Evolutionary conservation across 2,797 vertebrate genomes (phyloP), one percentile per base, ranked within the genome.

Genomic region (Ibycter americanus): DNA sequence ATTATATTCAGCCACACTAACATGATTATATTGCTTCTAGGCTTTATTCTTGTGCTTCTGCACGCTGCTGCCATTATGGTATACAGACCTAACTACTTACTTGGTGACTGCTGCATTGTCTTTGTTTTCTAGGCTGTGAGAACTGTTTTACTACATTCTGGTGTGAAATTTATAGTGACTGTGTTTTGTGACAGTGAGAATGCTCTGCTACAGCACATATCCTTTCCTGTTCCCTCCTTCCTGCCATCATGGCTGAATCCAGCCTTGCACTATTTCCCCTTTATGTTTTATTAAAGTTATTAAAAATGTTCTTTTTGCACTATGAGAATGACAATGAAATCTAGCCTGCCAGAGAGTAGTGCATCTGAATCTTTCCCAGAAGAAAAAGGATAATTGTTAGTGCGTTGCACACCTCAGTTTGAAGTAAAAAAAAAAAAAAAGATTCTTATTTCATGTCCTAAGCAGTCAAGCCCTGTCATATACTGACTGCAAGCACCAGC

Each of bases 381-480:
- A 76, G 31, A 66, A 86, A 93, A 68, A 46, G 32, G 8, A 5
- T 55, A 81, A 86, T 49, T 66, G 42, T 51, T 76, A 58, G 32
- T 18, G 76, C 93, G 46, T 46, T 59, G 42, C 51, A 96, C 79
- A 61, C 21, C 27, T 90, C 68, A 47, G 26, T 63, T 13, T 89
- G n/a, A 84, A 93, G 83, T 32, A 55, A 80, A 47, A 73, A 95
- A 44, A 47, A 73, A 95, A 73, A 94, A 18, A 47, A 73, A 95
- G 83, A 29, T 66, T 91, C 54, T 78, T 78, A 26, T 81, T 93
- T 82, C 54, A 54, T 63, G 23, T 55, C 61, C 52, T 81, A 67
- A 82, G 38, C 52, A 90, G 52, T 56, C 13, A n/a, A 7, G 54
- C 52, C 55, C 32, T 61, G 42, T n/a, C 46, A 32, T 17, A 38